A percentile compares a stretch with the other conserved stretches of the same genome.
phyloP scores from a whole-genome alignment of 2,888 invertebrate genomes.

The Lysandra coridon region DNA sequence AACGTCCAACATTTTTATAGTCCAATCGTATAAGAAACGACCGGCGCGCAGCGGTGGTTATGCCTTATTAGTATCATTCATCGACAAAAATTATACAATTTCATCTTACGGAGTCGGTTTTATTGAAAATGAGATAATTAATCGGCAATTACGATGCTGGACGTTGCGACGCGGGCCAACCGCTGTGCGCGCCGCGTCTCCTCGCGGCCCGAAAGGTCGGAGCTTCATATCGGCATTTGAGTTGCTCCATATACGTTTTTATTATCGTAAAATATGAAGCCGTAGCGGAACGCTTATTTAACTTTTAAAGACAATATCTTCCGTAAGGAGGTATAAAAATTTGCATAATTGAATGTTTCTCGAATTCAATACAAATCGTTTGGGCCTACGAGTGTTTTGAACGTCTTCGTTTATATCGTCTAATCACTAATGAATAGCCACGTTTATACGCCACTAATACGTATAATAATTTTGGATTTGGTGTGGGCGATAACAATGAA shows the following conservation, averaged over 20 bases:
- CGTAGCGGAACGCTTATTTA: constrained; percentile 62
- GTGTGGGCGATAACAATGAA: constrained; percentile 43
- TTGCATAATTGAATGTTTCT: constrained; percentile 74
- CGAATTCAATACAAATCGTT: constrained; percentile 66
- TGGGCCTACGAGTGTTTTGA: constrained; percentile 59
- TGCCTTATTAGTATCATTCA: constrained; percentile 72
- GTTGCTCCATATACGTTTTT: constrained; percentile 80
- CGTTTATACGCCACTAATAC: constrained; percentile 51
- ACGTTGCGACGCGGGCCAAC: constrained; percentile 68
- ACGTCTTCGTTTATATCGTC: constrained; percentile 60
- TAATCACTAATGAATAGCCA: constrained; percentile 58
- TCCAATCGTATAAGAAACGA: constrained; percentile 55
- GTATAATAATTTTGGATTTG: constrained; percentile 41
- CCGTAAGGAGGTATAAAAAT: constrained; percentile 72
- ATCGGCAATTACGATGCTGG: constrained; percentile 78
- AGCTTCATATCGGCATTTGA: constrained; percentile 77
- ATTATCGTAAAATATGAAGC: constrained; percentile 77
- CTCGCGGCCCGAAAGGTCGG: constrained; percentile 48
- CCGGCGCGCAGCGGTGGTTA: constrained; percentile 60
- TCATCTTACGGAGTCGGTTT: constrained; percentile 73
- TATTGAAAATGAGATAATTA: constrained; percentile 78
- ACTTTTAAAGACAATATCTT: constrained; percentile 61
- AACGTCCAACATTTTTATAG: constrained; percentile 62
- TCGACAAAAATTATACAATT: constrained; percentile 73
- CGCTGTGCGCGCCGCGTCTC: constrained; percentile 65